These are phyloP conservation scores for Myiozetetes cayanensis DNA, from an alignment of 2,113 vertebrate genomes.

Conservation along the genomic window DNA sequence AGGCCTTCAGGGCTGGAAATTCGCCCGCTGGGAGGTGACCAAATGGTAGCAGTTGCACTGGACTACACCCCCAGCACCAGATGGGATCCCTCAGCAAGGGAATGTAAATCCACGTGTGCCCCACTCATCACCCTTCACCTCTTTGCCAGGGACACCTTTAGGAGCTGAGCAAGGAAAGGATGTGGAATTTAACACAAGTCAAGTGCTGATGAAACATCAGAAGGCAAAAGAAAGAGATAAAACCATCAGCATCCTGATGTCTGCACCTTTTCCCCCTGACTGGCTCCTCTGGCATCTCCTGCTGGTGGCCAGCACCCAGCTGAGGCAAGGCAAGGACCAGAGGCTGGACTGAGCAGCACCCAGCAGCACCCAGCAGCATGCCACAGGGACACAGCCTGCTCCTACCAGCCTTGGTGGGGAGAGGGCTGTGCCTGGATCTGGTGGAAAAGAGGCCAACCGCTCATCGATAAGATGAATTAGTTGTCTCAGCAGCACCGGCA, in stretches of 20 bases:
- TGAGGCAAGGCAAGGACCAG: not conserved
- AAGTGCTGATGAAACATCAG: not conserved
- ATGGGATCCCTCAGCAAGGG: not conserved
- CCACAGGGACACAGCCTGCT: not conserved
- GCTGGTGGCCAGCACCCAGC: not conserved
- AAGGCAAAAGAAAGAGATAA: not conserved
- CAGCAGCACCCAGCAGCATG: not conserved
- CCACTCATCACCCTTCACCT: not conserved
- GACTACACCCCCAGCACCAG: not conserved
- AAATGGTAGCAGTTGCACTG: not conserved
- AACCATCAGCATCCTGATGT: not conserved
- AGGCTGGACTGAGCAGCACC: not conserved
- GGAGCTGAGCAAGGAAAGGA: not conserved
- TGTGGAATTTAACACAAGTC: not conserved
- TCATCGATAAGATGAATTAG: constrained; percentile 70
- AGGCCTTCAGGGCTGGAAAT: not conserved
- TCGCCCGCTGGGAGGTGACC: not conserved
- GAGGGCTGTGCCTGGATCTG: not conserved
- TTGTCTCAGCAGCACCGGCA: constrained; percentile 66
- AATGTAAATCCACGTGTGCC: not conserved
- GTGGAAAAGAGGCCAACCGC: constrained; percentile 69
- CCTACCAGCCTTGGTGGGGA: not conserved
- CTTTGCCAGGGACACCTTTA: not conserved
- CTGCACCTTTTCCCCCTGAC: not conserved
- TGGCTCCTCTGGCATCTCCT: not conserved